Base-by-base conservation (phyloP, 2,113 vertebrate species). In the Bubo bubo region DNA sequence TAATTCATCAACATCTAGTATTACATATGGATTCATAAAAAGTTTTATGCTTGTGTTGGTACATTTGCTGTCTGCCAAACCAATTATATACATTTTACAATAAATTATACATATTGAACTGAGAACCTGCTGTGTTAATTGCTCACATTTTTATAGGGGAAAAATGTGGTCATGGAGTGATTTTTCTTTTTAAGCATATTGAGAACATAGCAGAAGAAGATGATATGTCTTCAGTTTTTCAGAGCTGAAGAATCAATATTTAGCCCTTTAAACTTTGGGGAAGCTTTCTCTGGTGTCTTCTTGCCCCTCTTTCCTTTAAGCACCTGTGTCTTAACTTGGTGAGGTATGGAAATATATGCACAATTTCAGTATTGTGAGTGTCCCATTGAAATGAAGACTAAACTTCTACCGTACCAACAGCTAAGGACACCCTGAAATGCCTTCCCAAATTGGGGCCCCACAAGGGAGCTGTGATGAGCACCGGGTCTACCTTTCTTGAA, bases 21-120 rank as follows among this genome's bases (percentile, higher is more conserved):
- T 91, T 96, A 90, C 84, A 85, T 87, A 95, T 85, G 88, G 91
- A 82, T 89, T 93, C 91, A 94, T 87, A 89, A 95, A 94, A 88
- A 73, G 77, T 68, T 94, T 95, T 95, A 41, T 64, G 49, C 58
- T 72, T 87, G 52, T 73, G 76, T 84, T 87, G 86, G 80, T 87
- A 60, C 52, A 74, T 92, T 94, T 91, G 35, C 84, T 95, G 76
- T 55, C 70, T 95, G 95, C 94, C 93, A 96, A 79, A 60, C 53
- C 67, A 87, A 82, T 95, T 93, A 94, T 62, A 85, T 95, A 97
- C 49, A 66, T 94, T 95, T 95, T 89, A 66, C 37, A 81, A 89
- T 85, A 91, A 91, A 91, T 95, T 95, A 67, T 85, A 91, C 80
- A 76, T 90, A 64, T 72, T 87, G 86, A 97, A 79, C 70, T 37